phyloP scores from a whole-genome alignment of 2,888 invertebrate species.

The Meganola albula region DNA sequence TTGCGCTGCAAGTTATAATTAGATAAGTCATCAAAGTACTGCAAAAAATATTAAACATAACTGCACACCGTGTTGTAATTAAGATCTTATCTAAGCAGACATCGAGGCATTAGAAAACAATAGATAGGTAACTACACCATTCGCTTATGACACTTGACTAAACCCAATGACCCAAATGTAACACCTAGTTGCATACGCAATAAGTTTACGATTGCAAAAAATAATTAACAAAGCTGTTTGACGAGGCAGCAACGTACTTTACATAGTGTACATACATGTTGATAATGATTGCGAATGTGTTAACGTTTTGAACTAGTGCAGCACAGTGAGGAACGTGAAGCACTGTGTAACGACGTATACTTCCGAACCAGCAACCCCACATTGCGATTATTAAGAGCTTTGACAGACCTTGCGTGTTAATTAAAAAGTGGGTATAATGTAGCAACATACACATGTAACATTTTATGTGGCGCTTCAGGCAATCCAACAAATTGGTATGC shows the following conservation, averaged over 20 bases:
- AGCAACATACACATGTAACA: too few species aligned
- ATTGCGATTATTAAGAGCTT: conserved; percentile 43
- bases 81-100: too few species aligned
- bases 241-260: conserved; percentile 14
- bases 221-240: conserved; percentile 23
- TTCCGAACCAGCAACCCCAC: conserved; percentile 20
- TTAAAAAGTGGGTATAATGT: conserved; percentile 36
- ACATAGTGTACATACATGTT: not conserved
- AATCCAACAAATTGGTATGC: too few species aligned
- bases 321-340: conserved; percentile 12
- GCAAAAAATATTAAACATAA: too few species aligned
- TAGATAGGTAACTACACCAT: too few species aligned
- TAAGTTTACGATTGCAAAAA: conserved; percentile 23
- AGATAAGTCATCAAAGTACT: too few species aligned
- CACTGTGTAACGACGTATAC: conserved; percentile 25
- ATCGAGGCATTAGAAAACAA: too few species aligned
- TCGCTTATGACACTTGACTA: conserved; percentile 13
- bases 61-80: too few species aligned
- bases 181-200: conserved; percentile 16
- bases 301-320: conserved; percentile 19
- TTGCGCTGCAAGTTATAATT: too few species aligned
- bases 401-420: conserved; percentile 53
- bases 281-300: conserved; percentile 17
- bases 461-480: conserved; percentile 14
- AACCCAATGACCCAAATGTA: conserved; percentile 20